Evolutionary conservation across 2,113 vertebrate genomes (phyloP), one percentile per base, ranked within the genome.

Genomic region (Arvicanthis niloticus): DNA sequence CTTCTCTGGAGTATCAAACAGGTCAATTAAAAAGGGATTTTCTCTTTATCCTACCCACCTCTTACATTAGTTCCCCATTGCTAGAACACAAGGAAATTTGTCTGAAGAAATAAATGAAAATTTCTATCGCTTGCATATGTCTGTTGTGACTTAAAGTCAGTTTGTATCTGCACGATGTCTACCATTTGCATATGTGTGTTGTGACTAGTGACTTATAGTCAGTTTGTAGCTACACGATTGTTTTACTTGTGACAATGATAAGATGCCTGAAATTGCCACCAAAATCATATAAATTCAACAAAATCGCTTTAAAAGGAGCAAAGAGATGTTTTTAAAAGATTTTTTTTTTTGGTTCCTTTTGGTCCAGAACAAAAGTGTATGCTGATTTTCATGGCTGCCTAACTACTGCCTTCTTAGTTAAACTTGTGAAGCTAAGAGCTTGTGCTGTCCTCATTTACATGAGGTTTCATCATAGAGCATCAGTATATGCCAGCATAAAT

Each of bases 61-160:
- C 26, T 62, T 88, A 89, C 94, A 68, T 51, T 91, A 17, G 68
- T 89, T 51, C 40, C 53, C 31, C 86, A 51, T 78, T 51, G 86
- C 53, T 93, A 84, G 68, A 91, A 87, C 91, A 88, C 88, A 58
- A 93, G 31, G n/a, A 94, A 51, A 93, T 94, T 94, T 93, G 34
- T 94, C 88, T 97, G 91, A 95, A 93, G 26, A 96, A 88, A 60
- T 95, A 82, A 93, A 91, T 24, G 37, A 93, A 85, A 45, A 96
- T 95, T 97, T 93, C 51, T 93, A 24, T 17, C 45, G 62, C 5
- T 81, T 68, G 31, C 34, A 62, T 62, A 62, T 24, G 21, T 62
- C 0, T 62, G 60, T 62, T 62, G 60, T 62, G 60, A 56, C 53
- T 95, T 95, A 89, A 93, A 21, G 40, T 95, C 34, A 76, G 0